Base-by-base conservation (phyloP, 1,140 invertebrate species). In the Phocides pigmalion region DNA sequence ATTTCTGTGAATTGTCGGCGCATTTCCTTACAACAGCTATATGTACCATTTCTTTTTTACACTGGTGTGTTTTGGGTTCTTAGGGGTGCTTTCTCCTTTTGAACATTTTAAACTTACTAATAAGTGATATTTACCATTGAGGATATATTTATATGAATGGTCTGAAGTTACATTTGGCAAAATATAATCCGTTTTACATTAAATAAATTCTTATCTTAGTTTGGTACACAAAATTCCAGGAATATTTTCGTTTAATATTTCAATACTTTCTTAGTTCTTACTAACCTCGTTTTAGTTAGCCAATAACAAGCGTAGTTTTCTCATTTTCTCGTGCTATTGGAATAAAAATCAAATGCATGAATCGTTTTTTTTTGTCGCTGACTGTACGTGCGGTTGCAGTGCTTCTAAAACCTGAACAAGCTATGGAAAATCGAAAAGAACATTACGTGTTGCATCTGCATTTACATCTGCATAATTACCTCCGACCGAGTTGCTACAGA, bases 331-430 rank as follows among this genome's bases (percentile, higher is more conserved):
- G 28, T 28, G 46, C 46, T 25, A 49, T 49, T 28, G 46, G 8
- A 49, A 49, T 49, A 14, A 49, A 49, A 49, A 49, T 49, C 12
- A 49, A 22, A 54, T 14, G 14, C 51, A 14, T n/a, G 37, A 25
- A 22, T 12, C 35, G 12, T 46, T 32, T 20, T 47, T 46, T 61
- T 61, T 61, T 41, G 37, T 59, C 22, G 17, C 0, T 32, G 41
- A 12, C 32, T 53, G 15, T 59, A 59, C 39, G 42, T 59, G 56
- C 15, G 22, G 39, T 59, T 46, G 56, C 56, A 35, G 20, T 49
- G 17, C 44, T 49, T 39, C 37, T 54, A 54, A 54, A 54, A 37
- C 8, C 51, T 41, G 19, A 54, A 42, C 19, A 22, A 42, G 51
- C 12, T 54, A 25, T 15, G 37, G 51, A 20, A 54, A 51, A 37